A percentile compares a stretch with the other conserved stretches of the same genome.
Evolutionary conservation across 2,797 vertebrate genomes (phyloP).

Genomic region (Gila robusta): DNA sequence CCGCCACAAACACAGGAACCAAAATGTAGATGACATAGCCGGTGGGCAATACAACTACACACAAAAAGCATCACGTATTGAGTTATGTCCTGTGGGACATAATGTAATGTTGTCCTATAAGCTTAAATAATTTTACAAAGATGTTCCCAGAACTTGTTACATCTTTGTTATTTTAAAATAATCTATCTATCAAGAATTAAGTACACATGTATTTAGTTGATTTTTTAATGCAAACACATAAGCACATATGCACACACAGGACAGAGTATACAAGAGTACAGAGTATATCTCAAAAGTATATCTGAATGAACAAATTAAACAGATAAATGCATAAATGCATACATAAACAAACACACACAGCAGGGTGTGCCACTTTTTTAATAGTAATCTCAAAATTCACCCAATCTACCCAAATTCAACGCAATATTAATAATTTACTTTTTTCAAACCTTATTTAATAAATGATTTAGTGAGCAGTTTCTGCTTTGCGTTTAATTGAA

Average conservation of each 20-base stretch:
- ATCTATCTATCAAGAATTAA: not conserved
- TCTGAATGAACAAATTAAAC: not conserved
- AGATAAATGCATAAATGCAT: not conserved
- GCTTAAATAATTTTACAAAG: not conserved
- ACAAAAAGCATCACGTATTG: constrained; percentile 5
- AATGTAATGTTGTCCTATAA: not conserved
- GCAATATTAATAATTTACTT: not conserved
- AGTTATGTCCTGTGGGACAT: not conserved
- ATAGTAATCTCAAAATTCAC: not conserved
- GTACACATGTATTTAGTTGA: not conserved
- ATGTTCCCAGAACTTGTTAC: not conserved
- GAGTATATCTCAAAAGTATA: not conserved
- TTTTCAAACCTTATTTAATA: not conserved
- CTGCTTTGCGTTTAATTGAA: not conserved
- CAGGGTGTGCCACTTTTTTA: not conserved
- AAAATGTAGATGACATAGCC: constrained; percentile 62
- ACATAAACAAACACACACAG: not conserved
- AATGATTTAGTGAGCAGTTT: not conserved
- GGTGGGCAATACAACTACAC: constrained; percentile 63
- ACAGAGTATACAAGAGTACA: too few relatives aligned
- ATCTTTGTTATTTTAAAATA: not conserved
- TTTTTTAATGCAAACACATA: not conserved
- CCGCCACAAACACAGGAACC: constrained; percentile 42
- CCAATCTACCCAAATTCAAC: not conserved
- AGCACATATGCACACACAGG: too few relatives aligned